Evolutionary conservation across 2,888 invertebrate genomes (phyloP).

Genomic region (Atethmia centrago): DNA sequence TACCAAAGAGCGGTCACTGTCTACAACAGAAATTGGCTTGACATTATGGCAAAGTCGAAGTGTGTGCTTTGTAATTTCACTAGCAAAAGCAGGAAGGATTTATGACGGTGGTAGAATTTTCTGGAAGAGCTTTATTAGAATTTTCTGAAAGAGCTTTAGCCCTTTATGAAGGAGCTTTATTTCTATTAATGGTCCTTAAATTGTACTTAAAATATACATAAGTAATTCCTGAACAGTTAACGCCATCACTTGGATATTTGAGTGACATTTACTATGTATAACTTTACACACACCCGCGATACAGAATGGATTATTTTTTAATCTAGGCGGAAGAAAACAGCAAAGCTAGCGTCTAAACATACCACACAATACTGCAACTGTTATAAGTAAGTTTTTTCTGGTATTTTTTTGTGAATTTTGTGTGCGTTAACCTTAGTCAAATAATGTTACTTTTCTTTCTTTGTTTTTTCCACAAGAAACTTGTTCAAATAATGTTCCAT

Average conservation of each 20-base stretch:
- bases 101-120: neutral
- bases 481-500: neutral
- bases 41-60: too few relatives aligned
- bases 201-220: neutral
- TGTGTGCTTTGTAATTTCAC: neutral
- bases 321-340: neutral
- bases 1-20: neutral
- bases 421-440: neutral
- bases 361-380: neutral
- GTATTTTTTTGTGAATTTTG: neutral
- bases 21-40: too few relatives aligned
- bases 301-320: neutral
- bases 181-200: neutral
- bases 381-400: neutral
- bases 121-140: neutral
- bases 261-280: neutral
- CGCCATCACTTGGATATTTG: neutral
- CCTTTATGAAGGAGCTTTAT: too few relatives aligned
- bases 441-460: neutral
- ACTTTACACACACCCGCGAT: neutral
- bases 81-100: neutral
- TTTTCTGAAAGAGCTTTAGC: neutral
- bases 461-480: neutral
- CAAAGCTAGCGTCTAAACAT: neutral
- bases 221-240: neutral